Evolutionary conservation across 2,797 vertebrate species (phyloP).

Genomic region (Tenualosa thibaudeaui): DNA sequence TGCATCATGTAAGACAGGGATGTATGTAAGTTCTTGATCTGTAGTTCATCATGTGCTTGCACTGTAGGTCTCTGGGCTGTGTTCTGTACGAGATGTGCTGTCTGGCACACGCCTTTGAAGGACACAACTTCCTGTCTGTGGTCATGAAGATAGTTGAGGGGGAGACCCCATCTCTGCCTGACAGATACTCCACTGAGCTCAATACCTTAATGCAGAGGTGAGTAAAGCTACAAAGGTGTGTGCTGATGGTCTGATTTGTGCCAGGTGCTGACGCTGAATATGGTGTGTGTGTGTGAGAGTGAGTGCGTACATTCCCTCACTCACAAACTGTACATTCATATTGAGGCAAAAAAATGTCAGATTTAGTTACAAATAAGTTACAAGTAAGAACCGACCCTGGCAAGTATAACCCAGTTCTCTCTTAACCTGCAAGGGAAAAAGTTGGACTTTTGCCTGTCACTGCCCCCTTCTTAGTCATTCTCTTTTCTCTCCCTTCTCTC

Average conservation of each 20-base stretch:
- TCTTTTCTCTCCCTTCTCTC: background rate
- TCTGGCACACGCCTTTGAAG: slow-evolving; percentile 79
- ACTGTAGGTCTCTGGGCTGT: slow-evolving; percentile 80
- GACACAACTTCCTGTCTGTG: slow-evolving; percentile 81
- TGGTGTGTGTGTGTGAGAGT: background rate
- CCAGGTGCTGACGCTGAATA: background rate
- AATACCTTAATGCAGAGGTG: slow-evolving; percentile 76
- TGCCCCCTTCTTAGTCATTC: background rate
- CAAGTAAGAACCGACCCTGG: no score
- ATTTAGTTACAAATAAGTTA: no score
- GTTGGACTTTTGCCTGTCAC: no score
- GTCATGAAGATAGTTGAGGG: slow-evolving; percentile 83
- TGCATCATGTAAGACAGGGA: background rate
- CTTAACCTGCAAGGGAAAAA: no score
- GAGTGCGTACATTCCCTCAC: background rate
- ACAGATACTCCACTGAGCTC: slow-evolving; percentile 70
- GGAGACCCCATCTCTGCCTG: slow-evolving; percentile 75
- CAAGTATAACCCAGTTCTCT: no score
- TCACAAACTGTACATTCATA: background rate
- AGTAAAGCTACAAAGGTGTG: background rate
- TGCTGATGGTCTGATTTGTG: background rate
- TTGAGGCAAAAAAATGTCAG: no score
- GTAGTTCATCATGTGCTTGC: background rate
- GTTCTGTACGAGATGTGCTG: slow-evolving; percentile 86
- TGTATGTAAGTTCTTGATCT: slow-evolving; percentile 10